Percentiles rank a stretch among this genome's conserved stretches.
Conservation (phyloP, 2,888 invertebrate species). For the Hyalella azteca region DNA sequence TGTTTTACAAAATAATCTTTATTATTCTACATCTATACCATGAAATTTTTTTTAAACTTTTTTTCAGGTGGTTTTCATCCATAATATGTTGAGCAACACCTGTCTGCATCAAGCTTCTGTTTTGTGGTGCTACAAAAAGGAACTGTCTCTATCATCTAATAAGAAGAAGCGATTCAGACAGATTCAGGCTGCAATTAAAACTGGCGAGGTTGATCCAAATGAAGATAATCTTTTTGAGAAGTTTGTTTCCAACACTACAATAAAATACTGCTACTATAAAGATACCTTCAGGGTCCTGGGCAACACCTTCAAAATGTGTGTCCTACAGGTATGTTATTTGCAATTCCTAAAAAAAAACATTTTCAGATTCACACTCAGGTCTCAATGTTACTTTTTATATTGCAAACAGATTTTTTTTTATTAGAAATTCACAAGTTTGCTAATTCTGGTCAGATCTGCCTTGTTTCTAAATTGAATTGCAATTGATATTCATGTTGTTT, state of each 20-base stretch:
- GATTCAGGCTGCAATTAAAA: constrained; percentile 80
- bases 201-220: constrained; percentile 82
- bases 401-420: no score
- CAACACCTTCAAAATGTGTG: constrained; percentile 94
- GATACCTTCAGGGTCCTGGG: constrained; percentile 98
- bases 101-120: constrained; percentile 91
- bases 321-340: constrained; percentile 82
- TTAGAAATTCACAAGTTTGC: no score
- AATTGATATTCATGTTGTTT: no score
- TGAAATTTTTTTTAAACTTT: no score
- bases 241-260: constrained; percentile 93
- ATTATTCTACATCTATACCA: no score
- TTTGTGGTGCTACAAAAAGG: constrained; percentile 98
- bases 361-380: no score
- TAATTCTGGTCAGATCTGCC: no score
- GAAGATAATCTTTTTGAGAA: constrained; percentile 95
- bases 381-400: no score
- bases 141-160: constrained; percentile 79
- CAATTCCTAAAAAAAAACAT: no score
- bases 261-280: constrained; percentile 95
- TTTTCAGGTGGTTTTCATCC: constrained; percentile 86
- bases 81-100: constrained; percentile 96
- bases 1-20: no score
- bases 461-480: no score
- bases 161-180: constrained; percentile 88